A percentile compares a stretch with the other conserved stretches of the same genome.
These are phyloP conservation scores for Limnephilus lunatus DNA, from an alignment of 2,888 invertebrate species.

Conservation along the genomic window DNA sequence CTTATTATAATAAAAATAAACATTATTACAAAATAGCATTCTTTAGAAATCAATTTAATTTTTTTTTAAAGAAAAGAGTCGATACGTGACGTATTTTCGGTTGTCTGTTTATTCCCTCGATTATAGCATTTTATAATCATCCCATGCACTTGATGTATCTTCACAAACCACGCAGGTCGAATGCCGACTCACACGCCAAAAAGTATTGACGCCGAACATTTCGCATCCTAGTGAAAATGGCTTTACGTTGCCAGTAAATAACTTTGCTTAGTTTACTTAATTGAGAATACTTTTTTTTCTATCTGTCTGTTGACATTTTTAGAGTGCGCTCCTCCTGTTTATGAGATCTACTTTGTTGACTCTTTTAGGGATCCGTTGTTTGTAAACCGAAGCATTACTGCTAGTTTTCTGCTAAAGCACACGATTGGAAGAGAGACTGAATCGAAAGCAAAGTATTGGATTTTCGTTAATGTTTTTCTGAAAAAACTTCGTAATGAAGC, in stretches of 20 bases:
- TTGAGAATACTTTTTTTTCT: background rate
- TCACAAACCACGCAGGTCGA: too few species aligned
- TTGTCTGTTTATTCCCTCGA: too few species aligned
- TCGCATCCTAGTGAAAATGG: background rate
- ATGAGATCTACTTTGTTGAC: background rate
- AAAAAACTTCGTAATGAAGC: too few species aligned
- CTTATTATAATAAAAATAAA: too few species aligned
- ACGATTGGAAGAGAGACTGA: background rate
- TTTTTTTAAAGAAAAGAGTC: too few species aligned
- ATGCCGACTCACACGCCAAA: background rate
- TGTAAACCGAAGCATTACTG: background rate
- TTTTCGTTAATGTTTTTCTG: background rate
- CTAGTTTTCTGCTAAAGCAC: background rate
- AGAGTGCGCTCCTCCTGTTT: background rate
- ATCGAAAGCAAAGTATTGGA: background rate
- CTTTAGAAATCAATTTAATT: too few species aligned
- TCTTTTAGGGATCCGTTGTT: background rate
- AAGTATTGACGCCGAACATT: background rate
- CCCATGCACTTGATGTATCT: too few species aligned
- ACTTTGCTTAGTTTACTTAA: background rate
- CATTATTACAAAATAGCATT: too few species aligned
- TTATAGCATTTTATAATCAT: too few species aligned
- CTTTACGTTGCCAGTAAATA: background rate
- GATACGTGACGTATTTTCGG: too few species aligned
- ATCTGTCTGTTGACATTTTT: background rate